Base-by-base conservation (phyloP, 2,797 vertebrate species). In the Peromyscus aztecus region DNA sequence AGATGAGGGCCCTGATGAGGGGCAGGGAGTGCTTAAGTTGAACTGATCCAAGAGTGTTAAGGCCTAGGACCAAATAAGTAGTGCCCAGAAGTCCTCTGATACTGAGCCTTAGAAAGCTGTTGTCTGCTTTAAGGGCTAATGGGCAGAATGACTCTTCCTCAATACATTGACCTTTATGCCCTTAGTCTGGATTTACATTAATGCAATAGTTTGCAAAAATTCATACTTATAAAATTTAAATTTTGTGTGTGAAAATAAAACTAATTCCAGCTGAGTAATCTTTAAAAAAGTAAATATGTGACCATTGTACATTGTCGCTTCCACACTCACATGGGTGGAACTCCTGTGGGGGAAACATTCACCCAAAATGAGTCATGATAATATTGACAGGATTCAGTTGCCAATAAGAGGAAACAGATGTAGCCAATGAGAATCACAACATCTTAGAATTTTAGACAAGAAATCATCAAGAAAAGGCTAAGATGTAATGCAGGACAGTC, bases 151-250 rank as follows among this genome's bases (percentile, higher is more conserved):
- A 7, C 65, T 86, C 52, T 77, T 69, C 24, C 27, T 14, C 46
- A 21, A 29, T 69, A 75, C 4, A 17, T 75, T 67, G 82, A 57
- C 34, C 37, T 7, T 52, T 49, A 69, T 81, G 37, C 9, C 27
- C 23, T 57, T 92, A 27, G 14, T 89, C 4, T 80, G 57, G 80
- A 89, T 91, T 80, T 92, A 75, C 34, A 67, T 77, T 59, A 92
- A 55, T 77, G n/a, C 37, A 78, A 52, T 81, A 80, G 10, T 87
- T 88, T 52, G 49, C 4, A 80, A 92, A 88, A 81, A n/a, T 40
- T 24, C 29, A 23, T 81, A 61, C 9, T n/a, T 10, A 11, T 29
- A 4, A 84, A 88, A 88, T 78, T 55, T 7, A 88, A 90, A 94
- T 77, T 63, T 24, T 95, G 6, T 24, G 11, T 63, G 65, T 90